Evolutionary conservation across 2,113 vertebrate species (phyloP).

Genomic region (Oxyura jamaicensis): DNA sequence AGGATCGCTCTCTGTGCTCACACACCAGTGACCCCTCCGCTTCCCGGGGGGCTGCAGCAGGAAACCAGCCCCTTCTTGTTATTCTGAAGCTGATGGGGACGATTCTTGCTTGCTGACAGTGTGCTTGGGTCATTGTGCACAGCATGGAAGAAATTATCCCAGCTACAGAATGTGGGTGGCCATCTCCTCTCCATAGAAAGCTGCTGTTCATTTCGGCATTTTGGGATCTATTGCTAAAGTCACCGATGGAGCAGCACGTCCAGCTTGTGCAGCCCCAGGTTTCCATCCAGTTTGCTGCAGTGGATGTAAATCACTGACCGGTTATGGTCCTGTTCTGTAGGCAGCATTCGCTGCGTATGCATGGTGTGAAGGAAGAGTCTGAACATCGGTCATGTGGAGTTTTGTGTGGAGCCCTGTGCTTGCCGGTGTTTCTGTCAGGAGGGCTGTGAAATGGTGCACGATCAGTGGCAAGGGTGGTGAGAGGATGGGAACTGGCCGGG

Average conservation of each 20-base stretch:
- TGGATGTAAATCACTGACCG: not conserved
- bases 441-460: not conserved
- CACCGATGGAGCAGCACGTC: constrained; percentile 15
- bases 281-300: not conserved
- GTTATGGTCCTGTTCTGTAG: not conserved
- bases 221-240: not conserved
- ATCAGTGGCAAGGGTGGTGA: not conserved
- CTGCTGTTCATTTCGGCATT: not conserved
- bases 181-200: not conserved
- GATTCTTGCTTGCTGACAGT: not conserved
- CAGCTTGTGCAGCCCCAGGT: not conserved
- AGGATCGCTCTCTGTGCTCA: not conserved
- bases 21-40: not conserved
- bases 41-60: not conserved
- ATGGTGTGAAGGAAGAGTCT: not conserved
- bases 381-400: not conserved
- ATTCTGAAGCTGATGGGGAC: not conserved
- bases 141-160: not conserved
- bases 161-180: not conserved
- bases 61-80: not conserved
- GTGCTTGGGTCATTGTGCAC: not conserved
- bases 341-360: not conserved
- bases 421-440: not conserved
- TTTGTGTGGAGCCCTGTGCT: not conserved
- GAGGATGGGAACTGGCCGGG: not conserved